Evolutionary conservation across 2,797 vertebrate genomes (phyloP).

Genomic region (Leptodactylus fallax): DNA sequence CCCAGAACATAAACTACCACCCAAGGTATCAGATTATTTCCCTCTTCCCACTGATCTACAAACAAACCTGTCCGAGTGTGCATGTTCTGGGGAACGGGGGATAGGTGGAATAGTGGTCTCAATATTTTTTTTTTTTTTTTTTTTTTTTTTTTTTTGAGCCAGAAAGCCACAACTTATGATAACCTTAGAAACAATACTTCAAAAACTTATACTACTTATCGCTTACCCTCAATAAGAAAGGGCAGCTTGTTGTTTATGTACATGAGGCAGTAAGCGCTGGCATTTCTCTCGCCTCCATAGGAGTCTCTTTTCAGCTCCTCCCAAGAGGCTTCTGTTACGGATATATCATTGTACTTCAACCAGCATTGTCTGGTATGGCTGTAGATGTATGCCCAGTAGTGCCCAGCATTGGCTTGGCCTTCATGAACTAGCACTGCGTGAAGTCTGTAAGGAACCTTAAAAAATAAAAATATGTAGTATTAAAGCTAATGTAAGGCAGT

Average conservation of each 20-base stretch:
- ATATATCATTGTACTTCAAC: constrained; percentile 96
- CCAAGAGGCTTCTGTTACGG: constrained; percentile 91
- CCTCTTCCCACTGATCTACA: too few relatives aligned
- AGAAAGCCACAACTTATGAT: too few relatives aligned
- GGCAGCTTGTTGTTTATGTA: constrained; percentile 87
- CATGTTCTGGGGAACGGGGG: too few relatives aligned
- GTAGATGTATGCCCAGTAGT: constrained; percentile 97
- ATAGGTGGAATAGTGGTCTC: too few relatives aligned
- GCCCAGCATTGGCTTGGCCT: constrained; percentile 94
- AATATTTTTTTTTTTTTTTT: too few relatives aligned
- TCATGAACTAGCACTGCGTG: constrained; percentile 95
- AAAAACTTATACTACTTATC: too few relatives aligned
- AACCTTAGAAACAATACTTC: too few relatives aligned
- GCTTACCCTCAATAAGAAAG: constrained; percentile 78
- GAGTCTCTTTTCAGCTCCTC: constrained; percentile 94
- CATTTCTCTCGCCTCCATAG: constrained; percentile 91
- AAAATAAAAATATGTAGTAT: background rate
- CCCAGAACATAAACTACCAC: too few relatives aligned
- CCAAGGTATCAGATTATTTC: too few relatives aligned
- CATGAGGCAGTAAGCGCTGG: constrained; percentile 97
- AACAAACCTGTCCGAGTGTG: too few relatives aligned
- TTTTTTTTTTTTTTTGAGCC: too few relatives aligned
- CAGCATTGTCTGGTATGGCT: constrained; percentile 84
- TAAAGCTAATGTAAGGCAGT: too few relatives aligned
- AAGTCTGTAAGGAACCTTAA: constrained; percentile 90